A percentile compares a stretch with the other conserved stretches of the same genome.
phyloP scores from a whole-genome alignment of 2,113 vertebrate species.

The Oenanthe oenanthe region DNA sequence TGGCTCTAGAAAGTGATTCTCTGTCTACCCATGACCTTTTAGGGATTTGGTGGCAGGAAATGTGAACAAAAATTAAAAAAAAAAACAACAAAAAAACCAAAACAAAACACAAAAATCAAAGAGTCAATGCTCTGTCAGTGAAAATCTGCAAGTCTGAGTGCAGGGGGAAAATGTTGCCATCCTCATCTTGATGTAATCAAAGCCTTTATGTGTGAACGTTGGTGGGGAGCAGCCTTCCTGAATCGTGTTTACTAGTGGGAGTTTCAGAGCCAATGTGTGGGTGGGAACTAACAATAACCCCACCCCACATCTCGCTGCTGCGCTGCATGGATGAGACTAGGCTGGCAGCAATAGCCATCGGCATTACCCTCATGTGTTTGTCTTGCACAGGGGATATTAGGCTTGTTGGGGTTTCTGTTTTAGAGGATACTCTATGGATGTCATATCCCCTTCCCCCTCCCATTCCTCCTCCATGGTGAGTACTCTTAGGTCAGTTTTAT shows the following conservation, averaged over 20 bases:
- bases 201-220: constrained; percentile 6
- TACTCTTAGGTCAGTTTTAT: background rate
- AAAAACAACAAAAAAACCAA: background rate
- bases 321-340: background rate
- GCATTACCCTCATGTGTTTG: background rate
- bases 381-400: background rate
- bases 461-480: background rate
- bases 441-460: background rate
- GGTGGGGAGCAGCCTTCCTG: constrained; percentile 13
- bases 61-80: background rate
- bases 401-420: background rate
- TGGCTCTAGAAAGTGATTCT: background rate
- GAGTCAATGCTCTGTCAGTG: background rate
- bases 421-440: rapidly evolving
- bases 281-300: background rate
- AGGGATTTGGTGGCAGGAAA: background rate
- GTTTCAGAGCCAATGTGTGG: background rate
- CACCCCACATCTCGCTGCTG: background rate
- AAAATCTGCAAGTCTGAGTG: background rate
- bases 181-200: background rate
- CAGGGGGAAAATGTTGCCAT: background rate
- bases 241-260: constrained; percentile 21
- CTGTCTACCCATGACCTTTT: background rate
- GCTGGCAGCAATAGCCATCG: background rate
- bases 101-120: background rate